These are phyloP conservation scores for Ectemnius lituratus DNA, from an alignment of 2,888 invertebrate species.

Conservation along the genomic window DNA sequence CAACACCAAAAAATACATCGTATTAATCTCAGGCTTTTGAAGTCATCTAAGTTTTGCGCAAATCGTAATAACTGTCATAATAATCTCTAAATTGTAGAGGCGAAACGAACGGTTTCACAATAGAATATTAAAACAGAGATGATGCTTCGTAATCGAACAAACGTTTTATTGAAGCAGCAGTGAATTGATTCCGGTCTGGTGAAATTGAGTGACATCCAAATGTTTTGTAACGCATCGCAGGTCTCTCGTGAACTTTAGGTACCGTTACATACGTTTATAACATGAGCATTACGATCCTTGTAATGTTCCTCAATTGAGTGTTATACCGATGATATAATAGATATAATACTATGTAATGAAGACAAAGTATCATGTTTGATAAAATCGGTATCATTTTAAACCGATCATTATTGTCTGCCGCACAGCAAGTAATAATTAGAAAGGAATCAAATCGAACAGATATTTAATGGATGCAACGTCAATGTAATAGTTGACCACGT, in stretches of 20 bases:
- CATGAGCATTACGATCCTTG: not conserved
- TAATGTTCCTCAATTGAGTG: not conserved
- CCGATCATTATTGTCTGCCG: not conserved
- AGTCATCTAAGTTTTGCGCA: too few species aligned
- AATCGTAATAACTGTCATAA: too few species aligned
- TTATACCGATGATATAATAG: too few species aligned
- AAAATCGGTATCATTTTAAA: not conserved
- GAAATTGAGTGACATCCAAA: slow-evolving; percentile 4
- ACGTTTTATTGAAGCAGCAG: too few species aligned
- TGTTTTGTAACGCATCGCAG: slow-evolving; percentile 9
- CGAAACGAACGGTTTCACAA: too few species aligned
- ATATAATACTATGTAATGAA: not conserved
- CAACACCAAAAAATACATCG: too few species aligned
- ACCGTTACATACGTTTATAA: slow-evolving; percentile 33
- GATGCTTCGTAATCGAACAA: too few species aligned
- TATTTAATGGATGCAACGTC: slow-evolving; percentile 3
- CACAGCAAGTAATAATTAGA: not conserved
- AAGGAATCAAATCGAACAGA: not conserved
- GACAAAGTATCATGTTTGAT: not conserved
- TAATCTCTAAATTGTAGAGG: too few species aligned
- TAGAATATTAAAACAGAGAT: too few species aligned
- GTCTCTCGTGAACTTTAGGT: slow-evolving; percentile 25
- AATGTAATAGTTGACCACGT: slow-evolving; percentile 39
- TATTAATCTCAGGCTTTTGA: too few species aligned
- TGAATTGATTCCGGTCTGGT: not conserved